Conservation (phyloP, 2,888 invertebrate species). For the Synanthedon andrenaeformis region DNA sequence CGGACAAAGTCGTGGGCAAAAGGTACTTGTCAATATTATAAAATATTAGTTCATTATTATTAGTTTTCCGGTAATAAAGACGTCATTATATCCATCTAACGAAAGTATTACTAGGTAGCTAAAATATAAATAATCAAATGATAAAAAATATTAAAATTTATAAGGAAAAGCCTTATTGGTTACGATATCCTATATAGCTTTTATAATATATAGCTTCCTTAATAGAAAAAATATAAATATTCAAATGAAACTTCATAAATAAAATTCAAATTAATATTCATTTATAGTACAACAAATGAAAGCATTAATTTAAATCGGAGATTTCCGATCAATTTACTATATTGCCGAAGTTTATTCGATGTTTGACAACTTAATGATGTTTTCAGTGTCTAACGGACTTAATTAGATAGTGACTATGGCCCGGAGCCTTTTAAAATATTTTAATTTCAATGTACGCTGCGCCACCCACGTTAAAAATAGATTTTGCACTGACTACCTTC, state of each 20-base stretch:
- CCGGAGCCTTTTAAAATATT: slow-evolving; percentile 33
- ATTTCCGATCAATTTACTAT: slow-evolving; percentile 27
- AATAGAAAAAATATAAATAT: background rate
- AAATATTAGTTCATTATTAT: too few relatives aligned
- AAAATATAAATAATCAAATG: too few relatives aligned
- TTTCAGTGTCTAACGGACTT: slow-evolving; percentile 34
- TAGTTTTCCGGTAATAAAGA: too few relatives aligned
- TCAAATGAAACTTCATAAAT: background rate
- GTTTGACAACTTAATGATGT: slow-evolving; percentile 43
- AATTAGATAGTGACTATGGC: slow-evolving; percentile 31
- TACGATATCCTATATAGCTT: background rate
- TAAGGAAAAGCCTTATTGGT: too few relatives aligned
- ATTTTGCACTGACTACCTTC: slow-evolving; percentile 19
- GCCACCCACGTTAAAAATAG: slow-evolving; percentile 43
- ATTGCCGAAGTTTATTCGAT: slow-evolving; percentile 29
- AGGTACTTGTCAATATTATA: too few relatives aligned
- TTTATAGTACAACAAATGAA: slow-evolving; percentile 8
- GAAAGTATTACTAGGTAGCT: too few relatives aligned
- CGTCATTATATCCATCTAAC: too few relatives aligned
- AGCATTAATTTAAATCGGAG: slow-evolving; percentile 13
- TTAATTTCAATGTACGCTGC: slow-evolving; percentile 31
- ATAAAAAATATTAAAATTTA: too few relatives aligned
- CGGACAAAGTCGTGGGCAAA: too few relatives aligned
- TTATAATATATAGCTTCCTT: background rate
- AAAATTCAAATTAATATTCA: background rate